A percentile compares a stretch with the other conserved stretches of the same genome.
phyloP scores from a whole-genome alignment of 92 coral and sea anemone genomes.

The Phenganax stokvisi region DNA sequence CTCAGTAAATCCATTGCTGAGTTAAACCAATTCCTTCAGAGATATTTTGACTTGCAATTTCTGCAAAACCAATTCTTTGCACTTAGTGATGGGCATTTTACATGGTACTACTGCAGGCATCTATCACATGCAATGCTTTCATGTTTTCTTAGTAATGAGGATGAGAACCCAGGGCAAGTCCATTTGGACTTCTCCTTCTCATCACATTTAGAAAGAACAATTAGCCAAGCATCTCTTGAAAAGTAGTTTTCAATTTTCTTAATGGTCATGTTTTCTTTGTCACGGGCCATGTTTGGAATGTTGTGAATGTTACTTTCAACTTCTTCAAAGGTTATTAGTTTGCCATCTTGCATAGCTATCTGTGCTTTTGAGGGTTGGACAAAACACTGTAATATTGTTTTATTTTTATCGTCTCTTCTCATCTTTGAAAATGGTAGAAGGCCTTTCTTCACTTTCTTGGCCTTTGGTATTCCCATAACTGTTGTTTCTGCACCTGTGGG shows the following conservation, averaged over 20 bases:
- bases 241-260: constrained; percentile 10
- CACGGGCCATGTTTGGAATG: constrained; percentile 35
- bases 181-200: constrained; percentile 10
- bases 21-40: neutral
- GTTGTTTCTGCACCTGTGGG: constrained; percentile 37
- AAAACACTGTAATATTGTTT: constrained; percentile 16
- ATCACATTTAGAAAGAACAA: neutral
- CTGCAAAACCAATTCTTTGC: constrained; percentile 54
- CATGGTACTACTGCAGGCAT: constrained; percentile 48
- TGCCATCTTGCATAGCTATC: constrained; percentile 3
- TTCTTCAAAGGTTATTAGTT: constrained; percentile 1
- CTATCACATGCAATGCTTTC: constrained; percentile 36
- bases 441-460: constrained; percentile 11
- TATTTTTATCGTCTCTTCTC: constrained; percentile 14
- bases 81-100: constrained; percentile 43
- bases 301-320: constrained; percentile 19
- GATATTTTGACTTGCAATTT: constrained; percentile 40
- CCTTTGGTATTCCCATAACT: constrained; percentile 37
- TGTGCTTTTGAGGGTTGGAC: constrained; percentile 1
- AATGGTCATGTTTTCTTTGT: constrained; percentile 38
- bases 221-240: neutral
- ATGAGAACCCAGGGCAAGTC: constrained; percentile 10
- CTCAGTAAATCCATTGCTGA: too few species aligned
- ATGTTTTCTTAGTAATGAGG: neutral
- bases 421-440: constrained; percentile 32